Evolutionary conservation across 2,888 invertebrate species (phyloP).

Genomic region (Leptinotarsa rubiginosa): DNA sequence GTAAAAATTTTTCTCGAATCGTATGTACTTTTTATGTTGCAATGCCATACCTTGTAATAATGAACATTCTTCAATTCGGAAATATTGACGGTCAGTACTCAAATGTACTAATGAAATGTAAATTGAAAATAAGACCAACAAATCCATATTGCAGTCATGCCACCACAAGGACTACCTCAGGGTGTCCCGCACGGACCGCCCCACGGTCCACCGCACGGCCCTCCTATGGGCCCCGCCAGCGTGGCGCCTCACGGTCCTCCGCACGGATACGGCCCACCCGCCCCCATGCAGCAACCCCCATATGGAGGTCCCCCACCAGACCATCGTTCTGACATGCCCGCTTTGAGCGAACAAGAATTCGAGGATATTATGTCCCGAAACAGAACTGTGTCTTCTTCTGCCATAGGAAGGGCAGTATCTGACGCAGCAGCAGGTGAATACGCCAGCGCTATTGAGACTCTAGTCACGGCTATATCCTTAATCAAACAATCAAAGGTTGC

Average conservation of each 20-base stretch:
- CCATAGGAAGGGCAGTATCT: slow-evolving; percentile 93
- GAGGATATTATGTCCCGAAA: slow-evolving; percentile 98
- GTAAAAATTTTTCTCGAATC: slow-evolving; percentile 6
- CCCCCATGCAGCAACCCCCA: slow-evolving; percentile 66
- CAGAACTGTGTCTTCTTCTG: slow-evolving; percentile 96
- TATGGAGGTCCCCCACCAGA: slow-evolving; percentile 74
- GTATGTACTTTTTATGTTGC: background rate
- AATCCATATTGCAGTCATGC: slow-evolving; percentile 64
- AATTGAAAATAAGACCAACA: slow-evolving; percentile 35
- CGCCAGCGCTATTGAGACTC: slow-evolving; percentile 97
- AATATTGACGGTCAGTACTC: slow-evolving; percentile 21
- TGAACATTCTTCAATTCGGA: slow-evolving; percentile 12
- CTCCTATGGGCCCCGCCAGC: slow-evolving; percentile 72
- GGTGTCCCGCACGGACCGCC: slow-evolving; percentile 75
- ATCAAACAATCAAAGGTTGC: slow-evolving; percentile 96
- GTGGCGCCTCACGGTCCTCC: slow-evolving; percentile 68
- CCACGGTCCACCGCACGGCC: slow-evolving; percentile 72
- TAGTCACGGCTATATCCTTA: slow-evolving; percentile 97
- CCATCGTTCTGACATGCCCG: slow-evolving; percentile 71
- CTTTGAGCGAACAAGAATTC: slow-evolving; percentile 92
- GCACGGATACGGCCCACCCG: slow-evolving; percentile 70
- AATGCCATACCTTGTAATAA: slow-evolving; percentile 10
- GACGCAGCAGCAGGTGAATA: slow-evolving; percentile 98
- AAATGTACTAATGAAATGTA: background rate
- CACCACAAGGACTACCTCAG: slow-evolving; percentile 75